Base-by-base conservation (phyloP, 1,140 invertebrate species). In the Ceratoteleas bidentatus region DNA sequence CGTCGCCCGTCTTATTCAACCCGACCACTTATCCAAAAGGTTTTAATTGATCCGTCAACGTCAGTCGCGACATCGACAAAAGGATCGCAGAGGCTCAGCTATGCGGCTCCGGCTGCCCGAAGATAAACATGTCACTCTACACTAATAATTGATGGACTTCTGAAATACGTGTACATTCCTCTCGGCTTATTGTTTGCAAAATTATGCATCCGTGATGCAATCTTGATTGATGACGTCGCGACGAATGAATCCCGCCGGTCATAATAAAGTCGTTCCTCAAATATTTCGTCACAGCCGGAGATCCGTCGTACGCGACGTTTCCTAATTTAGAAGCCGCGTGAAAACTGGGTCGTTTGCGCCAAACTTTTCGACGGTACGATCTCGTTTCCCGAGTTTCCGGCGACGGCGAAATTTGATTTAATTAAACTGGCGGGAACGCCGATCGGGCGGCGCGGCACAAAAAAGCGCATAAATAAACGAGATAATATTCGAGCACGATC, bases 171-270 rank as follows among this genome's bases (percentile, higher is more conserved):
- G 43, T 53, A 66, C 76, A 72, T 79, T 73, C 76, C 38, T 40
- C 13, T 56, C 49, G 7, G 11, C 57, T 53, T 50, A 80, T 80
- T 80, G 76, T 73, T 73, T 73, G 69, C 62, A 73, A 80, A 80
- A 80, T 79, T 72, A 79, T 79, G 76, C 76, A 80, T 73, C 54
- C 61, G 43, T 80, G 68, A 73, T 73, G 76, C 76, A 80, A 80
- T 73, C 69, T 73, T 73, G 76, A 73, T 79, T 73, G 68, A 68
- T 79, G 61, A 79, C 50, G 76, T 62, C 61, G 40, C 33, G 57
- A 64, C 15, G 36, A 81, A 74, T 70, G 64, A 61, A 72, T 72
- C 61, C 58, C 47, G 38, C 62, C 66, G 62, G 56, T 74, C 60
- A 66, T 66, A 75, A 66, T 68, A 61, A 68, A 73, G 33, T 61